Base-by-base conservation (phyloP, 1,140 invertebrate species). In the Saccostrea cuccullata region DNA sequence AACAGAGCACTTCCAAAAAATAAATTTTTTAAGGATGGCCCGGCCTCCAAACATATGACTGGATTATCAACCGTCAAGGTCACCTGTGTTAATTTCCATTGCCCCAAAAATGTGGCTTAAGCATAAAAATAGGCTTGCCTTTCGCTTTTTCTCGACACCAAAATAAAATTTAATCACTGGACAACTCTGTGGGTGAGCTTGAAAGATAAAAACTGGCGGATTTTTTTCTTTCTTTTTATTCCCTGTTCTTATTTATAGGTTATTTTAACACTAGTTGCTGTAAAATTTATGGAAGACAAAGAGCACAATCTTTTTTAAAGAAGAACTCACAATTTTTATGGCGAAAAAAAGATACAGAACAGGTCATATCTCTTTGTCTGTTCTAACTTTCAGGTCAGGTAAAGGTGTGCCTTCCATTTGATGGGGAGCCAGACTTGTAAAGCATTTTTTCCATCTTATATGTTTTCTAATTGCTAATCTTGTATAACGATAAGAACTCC, bases 391-490 rank as follows among this genome's bases (percentile, higher is more conserved):
- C 58, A 64, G 58, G n/a, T 64, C 58, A 64, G 0, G n/a, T 64
- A 20, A 17, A 64, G 58, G 58, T 64, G 58, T 64, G n/a, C 17
- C 17, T 64, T 17, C 58, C 12, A 4, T 13, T 11, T 23, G 26
- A 17, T 26, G 2, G 26, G 30, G 30, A 64, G n/a, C 58, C 58
- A 36, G 70, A 77, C 30, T 36, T 26, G 70, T 26, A 77, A 77
- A 30, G 70, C 70, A 77, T 77, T 30, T 77, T 77, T 77, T 36
- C 60, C 70, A 26, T 77, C 70, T 30, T 77, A 47, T 47, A 30
- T 77, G 70, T 77, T 77, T 77, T 77, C 70, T 77, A 77, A 77
- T 77, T 77, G 26, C 70, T 77, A 77, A 77, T 77, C 70, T 77
- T 77, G 70, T 77, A 30, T 30, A 77, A 30, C 8, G 70, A 77